Conservation (phyloP, 2,797 vertebrate species). For the Crenuchus spilurus region DNA sequence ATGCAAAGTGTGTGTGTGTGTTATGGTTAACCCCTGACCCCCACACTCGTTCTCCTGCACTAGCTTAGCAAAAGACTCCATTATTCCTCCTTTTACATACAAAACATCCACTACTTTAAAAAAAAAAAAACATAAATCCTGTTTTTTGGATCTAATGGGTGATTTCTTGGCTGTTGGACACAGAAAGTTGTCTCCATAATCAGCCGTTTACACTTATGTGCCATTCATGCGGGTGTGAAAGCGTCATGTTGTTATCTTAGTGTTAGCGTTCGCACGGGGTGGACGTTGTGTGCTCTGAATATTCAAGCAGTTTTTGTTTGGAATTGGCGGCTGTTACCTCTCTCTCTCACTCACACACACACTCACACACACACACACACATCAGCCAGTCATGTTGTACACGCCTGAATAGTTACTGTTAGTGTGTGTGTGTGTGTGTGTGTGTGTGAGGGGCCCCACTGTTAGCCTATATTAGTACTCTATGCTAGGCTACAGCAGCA, state of each 20-base stretch:
- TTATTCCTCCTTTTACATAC: neutral
- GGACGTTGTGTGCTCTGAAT: neutral
- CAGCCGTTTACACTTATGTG: neutral
- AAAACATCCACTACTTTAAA: neutral
- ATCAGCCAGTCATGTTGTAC: neutral
- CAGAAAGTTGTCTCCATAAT: slow-evolving; percentile 8
- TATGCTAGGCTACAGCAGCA: slow-evolving; percentile 39
- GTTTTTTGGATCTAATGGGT: neutral
- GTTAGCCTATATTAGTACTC: slow-evolving; percentile 8
- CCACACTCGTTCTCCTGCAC: neutral
- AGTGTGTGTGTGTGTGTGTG: neutral
- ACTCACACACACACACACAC: neutral
- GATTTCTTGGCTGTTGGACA: slow-evolving; percentile 20
- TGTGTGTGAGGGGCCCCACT: neutral
- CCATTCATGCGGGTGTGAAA: slow-evolving; percentile 5
- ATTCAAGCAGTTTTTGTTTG: neutral
- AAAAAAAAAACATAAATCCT: slow-evolving; percentile 17
- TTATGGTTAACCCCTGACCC: slow-evolving; percentile 6
- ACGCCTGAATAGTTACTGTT: slow-evolving; percentile 28
- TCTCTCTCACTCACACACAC: neutral
- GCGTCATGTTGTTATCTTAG: neutral
- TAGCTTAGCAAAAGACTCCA: neutral
- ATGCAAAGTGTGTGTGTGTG: neutral
- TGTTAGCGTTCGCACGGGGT: neutral
- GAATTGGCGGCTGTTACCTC: neutral